Conservation (phyloP, 2,113 vertebrate genomes). For the Fregetta grallaria region DNA sequence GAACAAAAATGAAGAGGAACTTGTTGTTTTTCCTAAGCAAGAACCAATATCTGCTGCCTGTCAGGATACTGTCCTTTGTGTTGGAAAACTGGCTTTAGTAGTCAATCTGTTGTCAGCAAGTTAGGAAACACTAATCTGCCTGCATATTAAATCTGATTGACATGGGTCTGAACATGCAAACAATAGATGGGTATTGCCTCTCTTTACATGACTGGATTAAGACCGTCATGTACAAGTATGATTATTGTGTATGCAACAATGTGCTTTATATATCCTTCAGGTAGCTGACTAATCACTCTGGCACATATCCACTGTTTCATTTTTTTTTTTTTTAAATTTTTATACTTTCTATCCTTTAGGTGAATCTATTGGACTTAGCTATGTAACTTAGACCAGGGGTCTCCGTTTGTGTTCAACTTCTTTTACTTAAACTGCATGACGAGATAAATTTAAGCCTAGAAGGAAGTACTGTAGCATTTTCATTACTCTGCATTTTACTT, state of each 20-base stretch:
- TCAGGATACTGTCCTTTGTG: neutral
- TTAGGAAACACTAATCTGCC: slow-evolving; percentile 34
- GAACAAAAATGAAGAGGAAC: neutral
- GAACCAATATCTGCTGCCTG: neutral
- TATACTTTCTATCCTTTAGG: neutral
- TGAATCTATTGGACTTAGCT: neutral
- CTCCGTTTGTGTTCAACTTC: neutral
- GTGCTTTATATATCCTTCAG: slow-evolving; percentile 16
- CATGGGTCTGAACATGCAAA: neutral
- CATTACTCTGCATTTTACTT: neutral
- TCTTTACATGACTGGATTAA: slow-evolving; percentile 9
- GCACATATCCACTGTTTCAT: neutral
- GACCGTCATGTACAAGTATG: slow-evolving; percentile 11
- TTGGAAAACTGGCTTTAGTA: neutral
- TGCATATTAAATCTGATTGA: slow-evolving; percentile 39
- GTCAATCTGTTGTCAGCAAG: neutral
- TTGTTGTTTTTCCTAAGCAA: neutral
- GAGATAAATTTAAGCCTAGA: neutral
- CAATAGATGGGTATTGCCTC: neutral
- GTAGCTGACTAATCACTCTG: slow-evolving; percentile 47
- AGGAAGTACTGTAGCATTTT: neutral
- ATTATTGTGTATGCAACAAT: slow-evolving; percentile 12
- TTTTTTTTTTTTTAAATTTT: neutral
- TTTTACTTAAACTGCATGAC: neutral
- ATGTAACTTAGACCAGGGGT: neutral